A percentile compares a stretch with the other conserved stretches of the same genome.
phyloP scores from a whole-genome alignment of 2,888 invertebrate species.

The Camponotus fellah region DNA sequence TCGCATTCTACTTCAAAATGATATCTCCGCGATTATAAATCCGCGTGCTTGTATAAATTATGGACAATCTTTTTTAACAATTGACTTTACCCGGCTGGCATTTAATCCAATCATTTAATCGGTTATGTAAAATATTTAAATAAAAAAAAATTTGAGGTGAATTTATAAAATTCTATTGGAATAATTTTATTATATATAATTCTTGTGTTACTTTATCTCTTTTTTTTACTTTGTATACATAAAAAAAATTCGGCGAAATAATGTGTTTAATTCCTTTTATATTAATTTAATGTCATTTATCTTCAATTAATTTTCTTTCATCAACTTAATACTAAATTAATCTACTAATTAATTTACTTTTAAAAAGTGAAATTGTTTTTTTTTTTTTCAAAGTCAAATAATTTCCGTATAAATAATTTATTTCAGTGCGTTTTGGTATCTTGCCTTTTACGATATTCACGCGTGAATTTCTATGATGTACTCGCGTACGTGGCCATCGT shows the following conservation, averaged over 20 bases:
- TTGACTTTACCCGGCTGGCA: not conserved
- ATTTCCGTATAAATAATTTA: not conserved
- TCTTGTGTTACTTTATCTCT: not conserved
- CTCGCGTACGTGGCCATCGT: constrained; percentile 77
- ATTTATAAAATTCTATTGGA: not conserved
- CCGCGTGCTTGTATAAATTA: not conserved
- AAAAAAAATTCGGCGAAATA: not conserved
- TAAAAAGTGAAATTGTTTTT: not conserved
- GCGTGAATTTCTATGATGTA: constrained; percentile 49
- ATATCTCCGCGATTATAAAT: not conserved
- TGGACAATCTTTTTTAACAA: not conserved
- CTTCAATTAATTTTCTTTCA: not conserved
- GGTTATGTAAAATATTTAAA: not conserved
- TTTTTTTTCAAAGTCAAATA: not conserved
- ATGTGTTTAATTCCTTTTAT: not conserved
- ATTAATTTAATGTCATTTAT: not conserved
- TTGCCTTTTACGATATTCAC: not conserved
- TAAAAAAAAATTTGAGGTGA: not conserved
- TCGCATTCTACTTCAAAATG: constrained; percentile 3
- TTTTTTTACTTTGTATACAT: not conserved
- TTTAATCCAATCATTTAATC: not conserved
- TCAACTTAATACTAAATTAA: not conserved
- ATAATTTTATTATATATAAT: not conserved
- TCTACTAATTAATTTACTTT: not conserved
- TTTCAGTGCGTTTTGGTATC: not conserved